Base-by-base conservation (phyloP, 2,113 vertebrate species). In the Tichodroma muraria region DNA sequence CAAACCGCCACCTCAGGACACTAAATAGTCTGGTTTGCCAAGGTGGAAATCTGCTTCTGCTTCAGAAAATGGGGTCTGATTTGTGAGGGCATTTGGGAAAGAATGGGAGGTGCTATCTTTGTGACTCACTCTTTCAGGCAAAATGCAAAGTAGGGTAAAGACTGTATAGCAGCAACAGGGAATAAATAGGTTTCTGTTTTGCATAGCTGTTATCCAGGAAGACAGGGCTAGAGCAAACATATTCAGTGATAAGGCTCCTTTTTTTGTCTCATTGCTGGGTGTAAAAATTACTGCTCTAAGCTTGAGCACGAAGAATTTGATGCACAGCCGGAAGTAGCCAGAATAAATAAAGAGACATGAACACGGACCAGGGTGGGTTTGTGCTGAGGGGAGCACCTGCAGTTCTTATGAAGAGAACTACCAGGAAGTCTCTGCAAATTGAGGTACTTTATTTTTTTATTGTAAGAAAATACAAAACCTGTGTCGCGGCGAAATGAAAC, bases 151-250 rank as follows among this genome's bases (percentile, higher is more conserved):
- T 47, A 85, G 69, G 65, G 45, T 86, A 86, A 92, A 92, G 50
- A 82, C 16, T 88, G 54, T 85, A 35, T n/a, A 64, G 72, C 50
- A 93, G 75, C 71, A 93, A 85, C 31, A 53, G 50, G 40, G 80
- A 87, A 90, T 86, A 79, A 90, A 56, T 69, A 88, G 80, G 42
- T 82, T 83, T 64, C 71, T 93, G 73, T 56, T 92, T 89, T 78
- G 25, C 61, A 71, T 63, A 81, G 73, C 35, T 90, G 83, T 85
- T 90, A 72, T 88, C 56, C 56, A 71, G 80, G 72, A 61, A 94
- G 65, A 81, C 38, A 47, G 53, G 65, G 57, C 84, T 90, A 76
- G 40, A 93, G 50, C 42, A 93, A 92, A 93, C 86, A 81, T 61
- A 84, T 90, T 92, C 42, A 78, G 83, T 59, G 77, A 69, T 31